Base-by-base conservation (phyloP, 2,888 invertebrate species). In the Drosophila monieri region DNA sequence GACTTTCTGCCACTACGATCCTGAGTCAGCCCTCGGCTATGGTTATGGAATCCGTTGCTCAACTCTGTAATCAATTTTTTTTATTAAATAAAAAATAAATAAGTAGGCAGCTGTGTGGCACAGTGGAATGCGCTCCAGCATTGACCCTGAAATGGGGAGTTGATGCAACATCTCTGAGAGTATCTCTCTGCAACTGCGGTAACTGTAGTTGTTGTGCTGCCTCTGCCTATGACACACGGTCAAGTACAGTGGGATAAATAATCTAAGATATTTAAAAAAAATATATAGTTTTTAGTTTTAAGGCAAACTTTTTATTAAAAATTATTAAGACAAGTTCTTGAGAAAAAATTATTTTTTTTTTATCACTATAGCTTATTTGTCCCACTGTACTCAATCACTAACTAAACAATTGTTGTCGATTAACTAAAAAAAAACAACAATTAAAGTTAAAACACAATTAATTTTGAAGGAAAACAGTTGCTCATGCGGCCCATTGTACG, bases 141-240 rank as follows among this genome's bases (percentile, higher is more conserved):
- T 43, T 43, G 43, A 43, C 43, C 18, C 21, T 43, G 43, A 43
- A 43, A 43, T 18, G 43, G 21, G 18, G 18, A 14, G 18, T 39
- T 8, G 46, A 32, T 18, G 52, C 18, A 59, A 53, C 35, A 48
- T n/a, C 14, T 47, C 41, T 49, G 49, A 56, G 73, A 37, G 37
- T 14, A 37, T 37, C 56, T n/a, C n/a, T n/a, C n/a, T 67, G 72
- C 62, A 70, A 69, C 58, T 61, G 65, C 18, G 46, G 35, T 66
- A 68, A 65, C 53, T 54, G 69, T 68, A 49, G 53, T 68, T 72
- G 58, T 59, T 64, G 49, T 52, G 47, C 61, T 27, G 14, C 37
- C 25, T 37, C 48, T 15, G 12, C 21, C 21, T 43, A 12, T 21
- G 1, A 15, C 41, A 41, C 41, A 14, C 6, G 39, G 14, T 10